These are phyloP conservation scores for Amphipyra tragopoginis DNA, from an alignment of 2,888 invertebrate species.

Conservation along the genomic window DNA sequence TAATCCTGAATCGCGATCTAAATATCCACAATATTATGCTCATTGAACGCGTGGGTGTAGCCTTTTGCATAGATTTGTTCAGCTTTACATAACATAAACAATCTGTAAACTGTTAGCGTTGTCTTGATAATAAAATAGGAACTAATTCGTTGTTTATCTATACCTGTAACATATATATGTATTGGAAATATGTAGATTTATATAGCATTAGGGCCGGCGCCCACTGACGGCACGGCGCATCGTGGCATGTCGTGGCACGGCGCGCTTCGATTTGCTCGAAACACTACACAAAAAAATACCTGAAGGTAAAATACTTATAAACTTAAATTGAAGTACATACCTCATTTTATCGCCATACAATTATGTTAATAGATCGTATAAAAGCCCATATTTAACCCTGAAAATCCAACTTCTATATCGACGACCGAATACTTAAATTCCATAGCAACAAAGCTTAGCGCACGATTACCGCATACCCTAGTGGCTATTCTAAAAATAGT, in stretches of 20 bases:
- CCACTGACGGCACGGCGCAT: too few species aligned
- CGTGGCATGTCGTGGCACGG: too few species aligned
- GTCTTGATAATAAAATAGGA: constrained; percentile 23
- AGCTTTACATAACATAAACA: constrained; percentile 23
- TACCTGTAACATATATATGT: constrained; percentile 16
- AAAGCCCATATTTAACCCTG: constrained; percentile 7
- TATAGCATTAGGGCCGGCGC: too few species aligned
- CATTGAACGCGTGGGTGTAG: constrained; percentile 31
- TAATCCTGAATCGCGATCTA: constrained; percentile 23
- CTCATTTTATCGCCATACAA: too few species aligned
- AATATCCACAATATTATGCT: constrained; percentile 32
- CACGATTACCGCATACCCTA: constrained; percentile 25
- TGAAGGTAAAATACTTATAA: too few species aligned
- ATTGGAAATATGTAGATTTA: constrained; percentile 23
- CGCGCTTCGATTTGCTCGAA: constrained; percentile 1
- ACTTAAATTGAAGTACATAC: too few species aligned
- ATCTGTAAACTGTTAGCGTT: constrained; percentile 19
- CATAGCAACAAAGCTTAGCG: constrained; percentile 19
- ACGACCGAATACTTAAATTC: constrained; percentile 17
- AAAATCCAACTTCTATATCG: constrained; percentile 16
- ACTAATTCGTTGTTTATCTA: constrained; percentile 10
- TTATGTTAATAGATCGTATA: too few species aligned
- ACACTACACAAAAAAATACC: too few species aligned
- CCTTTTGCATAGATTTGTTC: constrained; percentile 12
- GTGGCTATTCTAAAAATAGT: constrained; percentile 33